Evolutionary conservation across 1,140 invertebrate genomes (phyloP).

Genomic region (Goniozus legneri): DNA sequence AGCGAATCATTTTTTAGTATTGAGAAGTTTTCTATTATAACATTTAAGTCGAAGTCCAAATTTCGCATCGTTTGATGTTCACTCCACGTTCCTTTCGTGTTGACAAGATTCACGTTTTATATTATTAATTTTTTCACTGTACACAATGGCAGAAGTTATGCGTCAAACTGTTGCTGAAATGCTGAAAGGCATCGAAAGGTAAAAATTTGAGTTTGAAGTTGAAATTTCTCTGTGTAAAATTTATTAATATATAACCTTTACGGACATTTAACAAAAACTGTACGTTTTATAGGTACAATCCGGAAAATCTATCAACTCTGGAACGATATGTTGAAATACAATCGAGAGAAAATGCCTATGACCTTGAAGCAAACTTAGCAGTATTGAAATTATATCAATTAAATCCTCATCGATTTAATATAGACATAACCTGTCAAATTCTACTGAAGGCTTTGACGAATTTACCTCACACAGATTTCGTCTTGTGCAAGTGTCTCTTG

Average conservation of each 20-base stretch:
- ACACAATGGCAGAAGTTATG: slow-evolving; percentile 69
- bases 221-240: slow-evolving; percentile 4
- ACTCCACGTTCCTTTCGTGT: too few species aligned
- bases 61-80: too few species aligned
- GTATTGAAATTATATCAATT: slow-evolving; percentile 91
- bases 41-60: too few species aligned
- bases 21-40: too few species aligned
- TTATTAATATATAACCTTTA: background rate
- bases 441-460: slow-evolving; percentile 93
- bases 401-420: slow-evolving; percentile 85
- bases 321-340: slow-evolving; percentile 93
- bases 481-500: slow-evolving; percentile 92
- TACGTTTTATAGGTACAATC: slow-evolving; percentile 75
- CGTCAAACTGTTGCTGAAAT: slow-evolving; percentile 69
- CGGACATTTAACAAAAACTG: background rate
- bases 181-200: slow-evolving; percentile 80
- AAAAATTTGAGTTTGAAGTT: too few species aligned
- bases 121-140: too few species aligned
- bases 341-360: slow-evolving; percentile 89
- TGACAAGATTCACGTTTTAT: too few species aligned
- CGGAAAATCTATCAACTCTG: slow-evolving; percentile 83
- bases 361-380: slow-evolving; percentile 93
- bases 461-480: slow-evolving; percentile 94
- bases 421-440: slow-evolving; percentile 79
- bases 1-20: too few species aligned